phyloP scores from a whole-genome alignment of 2,113 vertebrate genomes.

The Perccottus glenii region DNA sequence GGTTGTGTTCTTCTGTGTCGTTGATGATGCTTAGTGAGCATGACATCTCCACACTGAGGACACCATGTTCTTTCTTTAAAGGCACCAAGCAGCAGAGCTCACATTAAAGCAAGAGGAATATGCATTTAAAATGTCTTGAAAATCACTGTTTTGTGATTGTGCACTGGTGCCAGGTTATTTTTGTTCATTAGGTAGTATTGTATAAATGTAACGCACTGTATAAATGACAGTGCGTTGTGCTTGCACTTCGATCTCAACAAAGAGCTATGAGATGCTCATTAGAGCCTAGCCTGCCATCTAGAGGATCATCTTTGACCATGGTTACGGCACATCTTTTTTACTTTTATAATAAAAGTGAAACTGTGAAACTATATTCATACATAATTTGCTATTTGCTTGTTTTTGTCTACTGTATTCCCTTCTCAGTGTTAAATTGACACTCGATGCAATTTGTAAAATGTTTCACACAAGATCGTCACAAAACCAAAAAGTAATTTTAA shows the following conservation, averaged over 20 bases:
- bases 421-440: no score
- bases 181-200: no score
- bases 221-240: no score
- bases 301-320: conserved; percentile 32
- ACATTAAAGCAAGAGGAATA: not conserved
- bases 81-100: not conserved
- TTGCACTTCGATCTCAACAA: not conserved
- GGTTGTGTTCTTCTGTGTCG: conserved; percentile 2
- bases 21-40: conserved; percentile 20
- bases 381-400: no score
- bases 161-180: no score
- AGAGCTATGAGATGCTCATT: not conserved
- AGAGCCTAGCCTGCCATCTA: conserved; percentile 54
- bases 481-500: no score
- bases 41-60: conserved; percentile 20
- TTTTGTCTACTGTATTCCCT: no score
- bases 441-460: no score
- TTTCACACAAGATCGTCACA: no score
- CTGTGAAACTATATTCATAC: no score
- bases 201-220: not conserved
- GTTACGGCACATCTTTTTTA: not conserved
- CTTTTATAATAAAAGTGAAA: not conserved
- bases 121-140: not conserved
- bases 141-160: no score
- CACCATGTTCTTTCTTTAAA: conserved; percentile 24